A percentile compares a stretch with the other conserved stretches of the same genome.
phyloP scores from a whole-genome alignment of 2,113 vertebrate genomes.

The Athene noctua region DNA sequence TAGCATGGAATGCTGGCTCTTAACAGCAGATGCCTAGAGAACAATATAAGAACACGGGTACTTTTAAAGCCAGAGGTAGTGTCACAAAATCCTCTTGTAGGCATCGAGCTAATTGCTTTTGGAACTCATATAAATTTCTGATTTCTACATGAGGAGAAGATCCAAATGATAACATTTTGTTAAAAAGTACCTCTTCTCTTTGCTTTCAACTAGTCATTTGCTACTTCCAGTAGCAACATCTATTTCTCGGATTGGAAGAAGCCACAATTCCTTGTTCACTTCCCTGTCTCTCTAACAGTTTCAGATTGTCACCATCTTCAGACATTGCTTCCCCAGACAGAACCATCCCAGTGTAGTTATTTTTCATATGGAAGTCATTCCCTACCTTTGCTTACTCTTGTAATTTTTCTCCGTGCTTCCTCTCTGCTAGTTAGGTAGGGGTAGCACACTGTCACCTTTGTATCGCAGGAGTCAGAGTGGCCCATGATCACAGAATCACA shows the following conservation, averaged over 20 bases:
- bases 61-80: slow-evolving; percentile 6
- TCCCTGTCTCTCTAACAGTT: background rate
- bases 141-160: background rate
- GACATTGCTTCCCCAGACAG: background rate
- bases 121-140: background rate
- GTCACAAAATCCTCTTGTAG: background rate
- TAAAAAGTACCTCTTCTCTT: background rate
- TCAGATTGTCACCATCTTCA: background rate
- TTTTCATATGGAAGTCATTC: background rate
- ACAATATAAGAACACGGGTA: background rate
- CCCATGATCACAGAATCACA: too few relatives aligned
- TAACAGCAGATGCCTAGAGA: background rate
- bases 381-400: background rate
- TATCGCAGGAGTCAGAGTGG: background rate
- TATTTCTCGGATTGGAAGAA: background rate
- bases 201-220: background rate
- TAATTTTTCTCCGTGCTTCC: background rate
- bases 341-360: background rate
- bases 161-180: background rate
- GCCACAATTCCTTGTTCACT: background rate
- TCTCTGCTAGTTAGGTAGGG: too few relatives aligned
- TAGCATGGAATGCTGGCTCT: background rate
- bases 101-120: background rate
- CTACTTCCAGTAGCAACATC: background rate
- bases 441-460: background rate